Percentiles rank a stretch among this genome's conserved stretches.
These are phyloP conservation scores for Tridacna gigas DNA, from an alignment of 2,888 invertebrate species.

Conservation along the genomic window DNA sequence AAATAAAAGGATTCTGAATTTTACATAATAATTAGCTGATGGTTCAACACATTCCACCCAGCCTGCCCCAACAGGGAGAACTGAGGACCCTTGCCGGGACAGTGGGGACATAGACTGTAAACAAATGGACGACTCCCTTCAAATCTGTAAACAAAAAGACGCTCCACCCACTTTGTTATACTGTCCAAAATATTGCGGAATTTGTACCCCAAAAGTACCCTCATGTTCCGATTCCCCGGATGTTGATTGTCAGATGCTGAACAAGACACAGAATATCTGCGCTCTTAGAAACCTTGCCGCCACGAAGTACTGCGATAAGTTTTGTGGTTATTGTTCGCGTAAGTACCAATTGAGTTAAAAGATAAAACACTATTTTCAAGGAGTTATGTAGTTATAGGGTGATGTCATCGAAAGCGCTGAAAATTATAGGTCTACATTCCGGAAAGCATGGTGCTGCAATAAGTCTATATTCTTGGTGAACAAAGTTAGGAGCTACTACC, in stretches of 20 bases:
- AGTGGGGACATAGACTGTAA: conserved; percentile 58
- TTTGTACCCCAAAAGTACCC: conserved; percentile 47
- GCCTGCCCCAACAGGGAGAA: conserved; percentile 50
- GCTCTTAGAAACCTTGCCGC: conserved; percentile 37
- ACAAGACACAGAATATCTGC: conserved; percentile 47
- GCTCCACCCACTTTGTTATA: conserved; percentile 54
- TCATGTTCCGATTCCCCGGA: conserved; percentile 45
- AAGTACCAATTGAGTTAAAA: conserved; percentile 1
- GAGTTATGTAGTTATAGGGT: too few relatives aligned
- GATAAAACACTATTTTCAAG: too few relatives aligned
- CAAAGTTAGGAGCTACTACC: too few relatives aligned
- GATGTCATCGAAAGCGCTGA: too few relatives aligned
- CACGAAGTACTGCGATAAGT: conserved; percentile 43
- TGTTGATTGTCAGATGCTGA: conserved; percentile 42
- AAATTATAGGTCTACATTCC: too few relatives aligned
- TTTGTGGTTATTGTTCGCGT: conserved; percentile 53
- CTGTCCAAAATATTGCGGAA: conserved; percentile 57
- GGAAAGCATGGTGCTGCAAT: too few relatives aligned
- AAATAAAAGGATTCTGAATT: too few relatives aligned
- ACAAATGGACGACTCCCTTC: conserved; percentile 51
- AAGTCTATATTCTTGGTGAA: too few relatives aligned
- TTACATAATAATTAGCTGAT: conserved; percentile 23
- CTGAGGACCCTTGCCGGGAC: conserved; percentile 52
- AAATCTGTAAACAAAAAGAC: conserved; percentile 44
- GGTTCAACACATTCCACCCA: conserved; percentile 42